phyloP scores from a whole-genome alignment of 2,797 vertebrate species.

The Euthynnus affinis region DNA sequence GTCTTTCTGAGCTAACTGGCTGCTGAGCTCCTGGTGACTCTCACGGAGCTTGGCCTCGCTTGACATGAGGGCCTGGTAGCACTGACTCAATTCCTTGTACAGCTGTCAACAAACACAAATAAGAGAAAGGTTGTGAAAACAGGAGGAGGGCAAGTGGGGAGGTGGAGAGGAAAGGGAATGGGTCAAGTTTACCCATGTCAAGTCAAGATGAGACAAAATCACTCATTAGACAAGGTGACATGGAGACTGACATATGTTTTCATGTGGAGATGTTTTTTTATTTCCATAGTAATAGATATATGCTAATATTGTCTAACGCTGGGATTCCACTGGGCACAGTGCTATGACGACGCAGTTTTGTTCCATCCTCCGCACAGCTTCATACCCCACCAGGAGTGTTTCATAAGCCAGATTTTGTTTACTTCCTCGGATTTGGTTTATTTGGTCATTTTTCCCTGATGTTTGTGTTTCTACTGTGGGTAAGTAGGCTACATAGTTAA shows the following conservation, averaged over 20 bases:
- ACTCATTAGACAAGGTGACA: constrained; percentile 24
- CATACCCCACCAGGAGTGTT: too few relatives aligned
- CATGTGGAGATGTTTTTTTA: not conserved
- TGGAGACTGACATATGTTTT: constrained; percentile 7
- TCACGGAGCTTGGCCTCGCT: constrained; percentile 88
- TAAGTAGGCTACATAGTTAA: too few relatives aligned
- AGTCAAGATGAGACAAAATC: constrained; percentile 27
- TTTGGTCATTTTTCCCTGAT: too few relatives aligned
- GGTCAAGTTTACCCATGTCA: constrained; percentile 17
- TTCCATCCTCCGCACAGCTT: too few relatives aligned
- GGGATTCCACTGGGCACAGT: too few relatives aligned
- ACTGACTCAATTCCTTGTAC: constrained; percentile 90
- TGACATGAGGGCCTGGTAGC: constrained; percentile 89
- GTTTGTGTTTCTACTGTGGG: too few relatives aligned
- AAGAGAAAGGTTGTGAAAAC: constrained; percentile 18
- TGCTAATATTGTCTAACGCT: constrained; percentile 41
- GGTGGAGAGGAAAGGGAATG: not conserved
- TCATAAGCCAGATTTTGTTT: too few relatives aligned
- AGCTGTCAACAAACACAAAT: constrained; percentile 84
- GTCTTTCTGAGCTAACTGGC: constrained; percentile 88
- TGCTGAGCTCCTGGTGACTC: constrained; percentile 86
- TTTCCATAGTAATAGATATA: constrained; percentile 35
- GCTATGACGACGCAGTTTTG: too few relatives aligned
- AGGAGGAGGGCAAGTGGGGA: not conserved
- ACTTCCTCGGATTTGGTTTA: too few relatives aligned